These are phyloP conservation scores for Aplysia californica DNA, from an alignment of 1,140 invertebrate species.

Conservation along the genomic window DNA sequence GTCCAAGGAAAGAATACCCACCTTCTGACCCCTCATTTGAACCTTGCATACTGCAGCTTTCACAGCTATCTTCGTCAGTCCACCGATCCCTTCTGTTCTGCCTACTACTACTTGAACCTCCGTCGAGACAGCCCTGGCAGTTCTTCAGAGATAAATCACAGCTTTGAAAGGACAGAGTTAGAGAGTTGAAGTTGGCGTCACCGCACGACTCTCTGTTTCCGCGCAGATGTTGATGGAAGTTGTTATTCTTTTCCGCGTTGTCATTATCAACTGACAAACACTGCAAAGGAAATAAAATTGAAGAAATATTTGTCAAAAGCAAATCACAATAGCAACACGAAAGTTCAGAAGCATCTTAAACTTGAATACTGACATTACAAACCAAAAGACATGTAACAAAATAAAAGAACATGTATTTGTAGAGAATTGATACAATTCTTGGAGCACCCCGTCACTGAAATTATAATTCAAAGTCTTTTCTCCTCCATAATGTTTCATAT, in stretches of 20 bases:
- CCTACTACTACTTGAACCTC: neutral
- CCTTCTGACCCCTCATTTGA: conserved; percentile 62
- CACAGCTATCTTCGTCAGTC: conserved; percentile 54
- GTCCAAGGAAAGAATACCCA: no score
- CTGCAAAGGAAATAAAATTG: no score
- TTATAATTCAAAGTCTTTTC: no score
- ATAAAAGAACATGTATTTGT: no score
- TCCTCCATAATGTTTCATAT: no score
- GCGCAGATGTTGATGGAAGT: conserved; percentile 9
- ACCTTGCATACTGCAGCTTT: conserved; percentile 61
- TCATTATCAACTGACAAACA: neutral
- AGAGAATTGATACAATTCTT: no score
- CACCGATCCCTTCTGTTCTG: neutral
- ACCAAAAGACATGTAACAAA: no score
- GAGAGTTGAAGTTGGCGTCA: conserved; percentile 32
- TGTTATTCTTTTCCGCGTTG: conserved; percentile 14
- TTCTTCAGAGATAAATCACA: conserved; percentile 8
- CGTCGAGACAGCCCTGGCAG: neutral
- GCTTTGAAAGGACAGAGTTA: conserved; percentile 25
- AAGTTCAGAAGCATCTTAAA: no score
- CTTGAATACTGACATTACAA: no score
- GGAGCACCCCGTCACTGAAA: no score
- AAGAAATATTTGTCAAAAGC: neutral
- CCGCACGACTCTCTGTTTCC: neutral
- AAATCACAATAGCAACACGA: neutral